Evolutionary conservation across 92 coral and sea anemone genomes (phyloP).

Genomic region (Parazoanthus swiftii): DNA sequence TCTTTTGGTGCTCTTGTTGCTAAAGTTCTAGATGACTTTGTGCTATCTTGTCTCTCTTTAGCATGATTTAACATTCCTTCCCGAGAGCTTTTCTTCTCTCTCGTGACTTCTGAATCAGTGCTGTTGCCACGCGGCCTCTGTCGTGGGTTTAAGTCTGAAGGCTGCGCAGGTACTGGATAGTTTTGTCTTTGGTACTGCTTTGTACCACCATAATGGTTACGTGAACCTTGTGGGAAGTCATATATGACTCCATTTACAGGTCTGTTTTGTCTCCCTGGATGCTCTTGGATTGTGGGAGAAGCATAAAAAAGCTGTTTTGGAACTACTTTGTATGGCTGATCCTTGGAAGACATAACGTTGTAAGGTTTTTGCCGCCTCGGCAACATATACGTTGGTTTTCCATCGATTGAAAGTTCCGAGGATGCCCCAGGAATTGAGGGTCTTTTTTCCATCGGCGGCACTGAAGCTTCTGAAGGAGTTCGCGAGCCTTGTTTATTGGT

Average conservation of each 20-base stretch:
- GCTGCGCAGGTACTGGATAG: conserved; percentile 5
- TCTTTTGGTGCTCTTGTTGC: conserved; percentile 48
- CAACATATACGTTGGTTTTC: conserved; percentile 39
- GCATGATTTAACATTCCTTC: conserved; percentile 10
- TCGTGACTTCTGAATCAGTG: conserved; percentile 24
- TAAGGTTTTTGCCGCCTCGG: conserved; percentile 42
- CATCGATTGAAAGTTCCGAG: conserved; percentile 55
- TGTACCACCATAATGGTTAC: conserved; percentile 6
- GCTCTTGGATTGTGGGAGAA: conserved; percentile 21
- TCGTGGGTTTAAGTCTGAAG: conserved; percentile 18
- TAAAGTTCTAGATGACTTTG: conserved; percentile 59
- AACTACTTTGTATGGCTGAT: conserved; percentile 26
- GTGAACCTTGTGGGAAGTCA: conserved; percentile 38
- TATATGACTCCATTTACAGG: conserved; percentile 41
- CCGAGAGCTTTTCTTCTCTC: conserved; percentile 28
- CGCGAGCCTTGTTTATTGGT: conserved; percentile 62
- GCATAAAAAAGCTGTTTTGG: conserved; percentile 26
- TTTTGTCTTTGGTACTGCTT: conserved; percentile 28
- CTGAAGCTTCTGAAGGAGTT: conserved; percentile 78
- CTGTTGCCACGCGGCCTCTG: conserved; percentile 33
- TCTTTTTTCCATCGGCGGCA: conserved; percentile 49
- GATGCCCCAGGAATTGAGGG: conserved; percentile 79
- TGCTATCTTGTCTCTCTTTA: background rate
- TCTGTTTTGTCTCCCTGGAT: conserved; percentile 29
- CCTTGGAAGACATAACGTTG: conserved; percentile 31